Conservation (phyloP, 2,113 vertebrate genomes). For the Hippocampus guttulatus region DNA sequence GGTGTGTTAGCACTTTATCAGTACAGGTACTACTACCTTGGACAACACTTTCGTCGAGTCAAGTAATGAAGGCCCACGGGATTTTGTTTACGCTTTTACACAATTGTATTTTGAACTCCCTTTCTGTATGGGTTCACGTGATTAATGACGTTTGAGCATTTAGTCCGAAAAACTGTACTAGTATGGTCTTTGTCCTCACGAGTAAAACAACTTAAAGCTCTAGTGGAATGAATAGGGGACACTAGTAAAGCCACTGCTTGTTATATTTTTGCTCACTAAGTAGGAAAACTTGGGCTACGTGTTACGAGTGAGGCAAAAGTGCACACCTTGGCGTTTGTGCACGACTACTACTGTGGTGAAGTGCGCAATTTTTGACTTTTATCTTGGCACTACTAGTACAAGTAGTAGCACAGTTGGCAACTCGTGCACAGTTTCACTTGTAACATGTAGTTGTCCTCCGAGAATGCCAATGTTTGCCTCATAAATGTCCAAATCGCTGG, state of each 20-base stretch:
- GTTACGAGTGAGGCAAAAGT: too few relatives aligned
- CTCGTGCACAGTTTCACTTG: background rate
- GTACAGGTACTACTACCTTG: constrained; percentile 68
- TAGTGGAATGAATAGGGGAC: background rate
- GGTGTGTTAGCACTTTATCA: constrained; percentile 75
- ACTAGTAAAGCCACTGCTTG: background rate
- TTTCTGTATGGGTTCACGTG: background rate
- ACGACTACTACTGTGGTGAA: too few relatives aligned
- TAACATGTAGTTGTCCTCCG: too few relatives aligned
- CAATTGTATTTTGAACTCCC: background rate
- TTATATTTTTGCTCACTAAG: background rate
- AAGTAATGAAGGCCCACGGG: constrained; percentile 39
- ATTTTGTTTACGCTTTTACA: constrained; percentile 60
- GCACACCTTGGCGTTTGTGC: too few relatives aligned
- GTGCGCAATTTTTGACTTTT: too few relatives aligned
- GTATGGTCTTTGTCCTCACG: background rate
- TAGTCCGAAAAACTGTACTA: background rate
- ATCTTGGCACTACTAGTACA: too few relatives aligned
- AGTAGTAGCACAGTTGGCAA: too few relatives aligned
- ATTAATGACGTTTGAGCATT: background rate
- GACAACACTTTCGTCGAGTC: constrained; percentile 27
- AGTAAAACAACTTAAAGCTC: background rate
- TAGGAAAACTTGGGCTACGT: too few relatives aligned
- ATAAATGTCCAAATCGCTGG: too few relatives aligned
- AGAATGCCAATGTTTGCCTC: background rate